Percentiles rank a stretch among this genome's conserved stretches.
Evolutionary conservation across 2,797 vertebrate genomes (phyloP).

Genomic region (Ctenopoma multispine): DNA sequence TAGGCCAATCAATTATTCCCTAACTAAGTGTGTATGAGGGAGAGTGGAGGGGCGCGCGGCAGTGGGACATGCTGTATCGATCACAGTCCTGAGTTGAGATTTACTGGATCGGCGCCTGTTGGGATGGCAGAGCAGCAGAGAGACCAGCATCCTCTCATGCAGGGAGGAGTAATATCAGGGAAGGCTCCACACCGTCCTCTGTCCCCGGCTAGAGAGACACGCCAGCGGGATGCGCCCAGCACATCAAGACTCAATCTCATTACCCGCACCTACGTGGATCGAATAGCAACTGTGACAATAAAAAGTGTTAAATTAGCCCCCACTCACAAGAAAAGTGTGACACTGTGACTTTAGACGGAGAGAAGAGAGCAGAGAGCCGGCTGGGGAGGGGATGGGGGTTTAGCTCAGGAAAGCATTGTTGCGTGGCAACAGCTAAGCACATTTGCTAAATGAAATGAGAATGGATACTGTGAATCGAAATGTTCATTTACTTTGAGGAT

Average conservation of each 20-base stretch:
- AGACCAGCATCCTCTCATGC: slow-evolving; percentile 66
- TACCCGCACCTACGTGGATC: slow-evolving; percentile 73
- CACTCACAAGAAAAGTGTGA: slow-evolving; percentile 74
- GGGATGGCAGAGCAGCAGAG: slow-evolving; percentile 56
- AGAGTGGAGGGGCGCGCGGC: slow-evolving; percentile 33
- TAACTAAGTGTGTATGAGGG: slow-evolving; percentile 62
- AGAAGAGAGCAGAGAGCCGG: slow-evolving; percentile 48
- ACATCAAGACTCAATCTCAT: slow-evolving; percentile 84
- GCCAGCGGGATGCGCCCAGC: slow-evolving; percentile 59
- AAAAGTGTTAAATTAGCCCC: slow-evolving; percentile 65
- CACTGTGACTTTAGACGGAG: slow-evolving; percentile 71
- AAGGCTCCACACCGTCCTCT: slow-evolving; percentile 62
- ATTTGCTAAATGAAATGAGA: slow-evolving; percentile 81
- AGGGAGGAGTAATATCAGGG: slow-evolving; percentile 73
- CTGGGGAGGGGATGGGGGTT: slow-evolving; percentile 42
- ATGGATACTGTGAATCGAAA: slow-evolving; percentile 76
- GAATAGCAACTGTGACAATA: slow-evolving; percentile 73
- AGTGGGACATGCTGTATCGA: slow-evolving; percentile 72
- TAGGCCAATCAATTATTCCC: slow-evolving; percentile 75
- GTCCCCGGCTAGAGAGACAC: slow-evolving; percentile 43
- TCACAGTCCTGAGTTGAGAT: slow-evolving; percentile 60
- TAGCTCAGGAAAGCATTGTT: slow-evolving; percentile 70
- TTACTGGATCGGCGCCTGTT: slow-evolving; percentile 75
- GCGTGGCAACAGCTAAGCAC: slow-evolving; percentile 85
- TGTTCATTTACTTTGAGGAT: slow-evolving; percentile 78